Evolutionary conservation across 2,888 invertebrate genomes (phyloP).

Genomic region (Ametastegia equiseti): DNA sequence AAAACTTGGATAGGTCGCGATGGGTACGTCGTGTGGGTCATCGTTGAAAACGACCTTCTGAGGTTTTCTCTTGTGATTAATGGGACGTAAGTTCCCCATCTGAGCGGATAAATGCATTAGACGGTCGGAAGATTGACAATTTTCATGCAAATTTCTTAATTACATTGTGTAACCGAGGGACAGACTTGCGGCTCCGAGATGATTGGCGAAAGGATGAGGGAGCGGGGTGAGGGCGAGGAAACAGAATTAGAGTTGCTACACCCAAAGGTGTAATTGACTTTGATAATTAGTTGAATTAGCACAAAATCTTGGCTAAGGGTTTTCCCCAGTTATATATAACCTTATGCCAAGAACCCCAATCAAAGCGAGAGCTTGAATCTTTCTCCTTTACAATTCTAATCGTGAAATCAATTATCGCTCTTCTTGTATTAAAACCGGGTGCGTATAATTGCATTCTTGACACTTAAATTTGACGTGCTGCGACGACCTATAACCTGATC

Average conservation of each 20-base stretch:
- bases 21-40: slow-evolving; percentile 4
- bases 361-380: neutral
- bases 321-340: slow-evolving; percentile 11
- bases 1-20: neutral
- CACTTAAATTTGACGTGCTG: neutral
- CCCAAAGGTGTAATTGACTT: slow-evolving; percentile 49
- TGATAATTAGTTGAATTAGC: slow-evolving; percentile 50
- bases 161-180: slow-evolving; percentile 30
- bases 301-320: neutral
- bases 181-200: no score
- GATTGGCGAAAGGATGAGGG: neutral
- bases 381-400: slow-evolving; percentile 19
- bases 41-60: slow-evolving; percentile 22
- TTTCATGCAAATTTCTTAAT: slow-evolving; percentile 47
- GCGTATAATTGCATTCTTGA: slow-evolving; percentile 20
- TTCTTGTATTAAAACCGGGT: neutral
- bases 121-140: slow-evolving; percentile 42
- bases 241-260: slow-evolving; percentile 44
- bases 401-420: neutral
- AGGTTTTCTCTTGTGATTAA: slow-evolving; percentile 15
- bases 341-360: neutral
- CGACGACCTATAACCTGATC: neutral
- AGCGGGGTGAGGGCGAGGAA: neutral
- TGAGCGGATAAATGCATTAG: slow-evolving; percentile 36
- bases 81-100: slow-evolving; percentile 33